Base-by-base conservation (phyloP, 1,140 invertebrate genomes). In the Conus betulinus region DNA sequence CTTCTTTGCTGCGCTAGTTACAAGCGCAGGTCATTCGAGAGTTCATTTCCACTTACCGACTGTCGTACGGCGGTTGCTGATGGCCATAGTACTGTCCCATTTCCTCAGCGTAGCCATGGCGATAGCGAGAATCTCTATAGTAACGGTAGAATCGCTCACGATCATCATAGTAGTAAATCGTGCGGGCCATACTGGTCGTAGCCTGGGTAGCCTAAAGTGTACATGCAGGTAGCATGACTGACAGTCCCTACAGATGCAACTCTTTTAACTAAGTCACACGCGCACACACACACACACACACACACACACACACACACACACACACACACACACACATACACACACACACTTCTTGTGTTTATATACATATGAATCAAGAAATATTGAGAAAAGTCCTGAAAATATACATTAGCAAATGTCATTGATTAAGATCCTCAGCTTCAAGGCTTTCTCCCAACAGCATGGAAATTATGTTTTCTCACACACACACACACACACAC, bases 101-200 rank as follows among this genome's bases (percentile, higher is more conserved):
- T 67, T 87, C 85, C 55, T 87, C 85, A 74, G 81, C 81, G 53
- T 88, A 88, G 51, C 81, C 87, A n/a, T 57, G 87, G 20, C 87
- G 39, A 55, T 84, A 88, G 60, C 87, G 79, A 3, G 87, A 83
- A 27, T 88, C 81, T 63, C 55, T 76, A 85, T 89, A 90, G 86
- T 91, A 91, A 5, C 89, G 85, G 81, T 91, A 91, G 79, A 87
- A 90, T 10, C 90, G 86, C 11, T 88, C 91, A 27, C 91, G 87
- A 71, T 92, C 91, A 52, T 93, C 91, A 78, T 92, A 90, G 78
- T 92, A 92, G 63, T 91, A 91, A 91, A 25, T 90, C 84, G 76
- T 92, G 60, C 11, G 90, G 88, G 20, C 85, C 78, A 71, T 92
- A 89, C 25, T 55, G 87, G 52, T 93, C 90, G 78, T 93, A 91